Evolutionary conservation across 1,140 invertebrate genomes (phyloP).

Genomic region (Vanessa tameamea): DNA sequence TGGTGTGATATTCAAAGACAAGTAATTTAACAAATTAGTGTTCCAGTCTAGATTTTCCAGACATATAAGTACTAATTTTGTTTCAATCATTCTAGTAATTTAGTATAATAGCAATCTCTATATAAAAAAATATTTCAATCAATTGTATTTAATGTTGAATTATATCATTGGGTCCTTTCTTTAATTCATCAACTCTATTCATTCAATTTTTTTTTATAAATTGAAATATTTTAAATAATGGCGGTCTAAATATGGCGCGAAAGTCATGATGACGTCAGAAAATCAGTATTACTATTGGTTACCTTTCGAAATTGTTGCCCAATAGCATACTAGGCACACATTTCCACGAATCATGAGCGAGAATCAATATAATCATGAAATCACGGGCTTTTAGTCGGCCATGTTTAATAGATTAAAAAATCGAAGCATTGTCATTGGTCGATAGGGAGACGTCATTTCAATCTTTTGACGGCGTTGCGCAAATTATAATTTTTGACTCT

Average conservation of each 20-base stretch:
- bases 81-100: too few relatives aligned
- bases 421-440: slow-evolving; percentile 63
- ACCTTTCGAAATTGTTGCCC: slow-evolving; percentile 14
- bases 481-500: slow-evolving; percentile 78
- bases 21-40: too few relatives aligned
- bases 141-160: too few relatives aligned
- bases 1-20: too few relatives aligned
- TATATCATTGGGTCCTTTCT: too few relatives aligned
- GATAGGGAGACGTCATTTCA: slow-evolving; percentile 66
- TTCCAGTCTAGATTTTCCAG: too few relatives aligned
- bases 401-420: slow-evolving; percentile 71
- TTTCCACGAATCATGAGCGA: slow-evolving; percentile 59
- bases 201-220: neutral
- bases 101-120: too few relatives aligned
- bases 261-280: slow-evolving; percentile 29
- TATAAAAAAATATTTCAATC: too few relatives aligned
- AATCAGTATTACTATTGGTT: slow-evolving; percentile 24
- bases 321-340: slow-evolving; percentile 36
- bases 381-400: slow-evolving; percentile 59
- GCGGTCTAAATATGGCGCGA: slow-evolving; percentile 47
- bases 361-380: slow-evolving; percentile 54
- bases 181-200: too few relatives aligned
- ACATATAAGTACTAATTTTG: too few relatives aligned
- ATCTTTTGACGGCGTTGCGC: slow-evolving; percentile 77
- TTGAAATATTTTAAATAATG: slow-evolving; percentile 36